These are phyloP conservation scores for Tanytarsus gracilentus DNA, from an alignment of 2,888 invertebrate species.

Conservation along the genomic window DNA sequence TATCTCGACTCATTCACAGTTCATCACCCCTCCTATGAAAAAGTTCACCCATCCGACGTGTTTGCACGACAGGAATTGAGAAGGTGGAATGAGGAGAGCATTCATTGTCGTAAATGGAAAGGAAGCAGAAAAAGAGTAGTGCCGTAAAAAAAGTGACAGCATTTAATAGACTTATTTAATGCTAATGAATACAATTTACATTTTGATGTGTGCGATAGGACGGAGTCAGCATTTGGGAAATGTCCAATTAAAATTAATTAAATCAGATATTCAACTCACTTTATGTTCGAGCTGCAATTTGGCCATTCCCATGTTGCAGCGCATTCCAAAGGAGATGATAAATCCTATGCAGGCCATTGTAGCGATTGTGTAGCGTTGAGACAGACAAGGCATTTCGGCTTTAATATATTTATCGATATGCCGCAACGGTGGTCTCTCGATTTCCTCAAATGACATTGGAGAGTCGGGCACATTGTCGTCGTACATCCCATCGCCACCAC, in stretches of 20 bases:
- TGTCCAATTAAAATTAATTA: slow-evolving; percentile 25
- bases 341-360: slow-evolving; percentile 80
- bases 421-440: slow-evolving; percentile 73
- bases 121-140: not conserved
- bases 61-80: not conserved
- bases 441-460: slow-evolving; percentile 69
- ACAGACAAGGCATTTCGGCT: slow-evolving; percentile 79
- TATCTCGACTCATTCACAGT: slow-evolving; percentile 18
- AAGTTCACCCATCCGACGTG: not conserved
- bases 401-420: slow-evolving; percentile 79
- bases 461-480: slow-evolving; percentile 54
- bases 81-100: not conserved
- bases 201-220: not conserved
- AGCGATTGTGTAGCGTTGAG: slow-evolving; percentile 80
- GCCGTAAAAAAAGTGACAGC: slow-evolving; percentile 12
- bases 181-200: slow-evolving; percentile 25
- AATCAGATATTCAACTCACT: slow-evolving; percentile 42
- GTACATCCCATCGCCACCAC: slow-evolving; percentile 21
- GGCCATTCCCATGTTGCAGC: slow-evolving; percentile 98
- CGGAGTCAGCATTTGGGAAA: not conserved
- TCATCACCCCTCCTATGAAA: slow-evolving; percentile 24
- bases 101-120: not conserved
- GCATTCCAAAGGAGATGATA: slow-evolving; percentile 93
- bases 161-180: slow-evolving; percentile 20
- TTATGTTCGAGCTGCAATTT: slow-evolving; percentile 68